These are phyloP conservation scores for Limnephilus lunatus DNA, from an alignment of 2,888 invertebrate genomes.

Conservation along the genomic window DNA sequence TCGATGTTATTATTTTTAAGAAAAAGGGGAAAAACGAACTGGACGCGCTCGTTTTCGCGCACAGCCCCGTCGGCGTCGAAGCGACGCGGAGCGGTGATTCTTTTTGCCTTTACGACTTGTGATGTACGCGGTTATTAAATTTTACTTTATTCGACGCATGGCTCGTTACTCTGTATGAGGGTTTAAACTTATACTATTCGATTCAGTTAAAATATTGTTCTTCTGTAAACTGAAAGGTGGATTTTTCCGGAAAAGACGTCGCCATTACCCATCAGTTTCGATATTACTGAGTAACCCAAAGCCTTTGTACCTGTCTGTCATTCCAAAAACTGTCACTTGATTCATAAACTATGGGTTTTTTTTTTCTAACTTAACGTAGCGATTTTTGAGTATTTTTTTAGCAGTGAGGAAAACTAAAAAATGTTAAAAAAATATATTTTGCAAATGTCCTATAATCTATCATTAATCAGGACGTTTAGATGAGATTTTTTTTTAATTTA, in stretches of 20 bases:
- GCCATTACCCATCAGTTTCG: neutral
- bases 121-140: neutral
- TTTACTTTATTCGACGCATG: neutral
- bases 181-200: neutral
- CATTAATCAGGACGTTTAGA: no score
- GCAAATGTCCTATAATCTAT: no score
- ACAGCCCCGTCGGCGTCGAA: constrained; percentile 4
- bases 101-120: neutral
- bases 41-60: constrained; percentile 10
- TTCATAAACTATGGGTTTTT: neutral
- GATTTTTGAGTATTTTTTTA: no score
- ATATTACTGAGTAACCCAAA: neutral
- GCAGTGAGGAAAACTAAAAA: no score
- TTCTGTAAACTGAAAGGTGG: neutral
- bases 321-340: no score
- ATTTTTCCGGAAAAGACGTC: neutral
- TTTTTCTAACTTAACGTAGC: no score
- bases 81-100: neutral
- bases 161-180: neutral
- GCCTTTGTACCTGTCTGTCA: no score
- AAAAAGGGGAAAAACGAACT: neutral
- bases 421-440: no score
- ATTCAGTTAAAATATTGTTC: neutral
- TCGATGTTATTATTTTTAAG: constrained; percentile 9
- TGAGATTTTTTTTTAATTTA: no score